Conservation (phyloP, 1,140 invertebrate species). For the Solenopsis fugax region DNA sequence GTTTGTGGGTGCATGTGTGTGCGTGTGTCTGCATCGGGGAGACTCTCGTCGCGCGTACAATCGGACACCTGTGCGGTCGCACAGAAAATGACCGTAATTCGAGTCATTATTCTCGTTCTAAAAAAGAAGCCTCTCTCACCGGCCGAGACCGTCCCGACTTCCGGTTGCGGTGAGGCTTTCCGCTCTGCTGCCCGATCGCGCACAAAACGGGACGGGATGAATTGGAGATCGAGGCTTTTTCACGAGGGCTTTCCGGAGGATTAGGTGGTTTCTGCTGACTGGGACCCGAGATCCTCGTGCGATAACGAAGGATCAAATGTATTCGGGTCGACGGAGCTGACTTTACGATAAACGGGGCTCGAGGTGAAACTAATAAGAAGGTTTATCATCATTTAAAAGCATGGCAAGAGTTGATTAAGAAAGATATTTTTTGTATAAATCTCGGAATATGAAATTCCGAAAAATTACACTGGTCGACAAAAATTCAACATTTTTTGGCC, state of each 20-base stretch:
- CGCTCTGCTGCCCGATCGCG: slow-evolving; percentile 29
- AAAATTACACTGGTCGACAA: too few relatives aligned
- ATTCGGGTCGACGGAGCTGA: slow-evolving; percentile 30
- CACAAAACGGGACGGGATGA: slow-evolving; percentile 45
- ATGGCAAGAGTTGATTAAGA: neutral
- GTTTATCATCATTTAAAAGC: slow-evolving; percentile 21
- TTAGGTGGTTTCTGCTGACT: slow-evolving; percentile 62
- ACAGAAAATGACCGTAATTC: slow-evolving; percentile 65
- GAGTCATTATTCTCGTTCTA: slow-evolving; percentile 61
- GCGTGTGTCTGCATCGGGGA: neutral
- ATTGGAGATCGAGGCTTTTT: slow-evolving; percentile 64
- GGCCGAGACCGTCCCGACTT: slow-evolving; percentile 41
- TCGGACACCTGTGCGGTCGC: slow-evolving; percentile 70
- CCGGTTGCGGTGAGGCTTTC: slow-evolving; percentile 46
- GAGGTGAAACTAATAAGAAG: slow-evolving; percentile 54
- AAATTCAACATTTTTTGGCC: too few relatives aligned
- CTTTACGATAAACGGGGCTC: slow-evolving; percentile 16
- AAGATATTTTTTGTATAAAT: neutral
- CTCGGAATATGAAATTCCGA: neutral
- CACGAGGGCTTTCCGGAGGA: slow-evolving; percentile 52
- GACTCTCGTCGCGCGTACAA: slow-evolving; percentile 50
- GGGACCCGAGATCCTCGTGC: slow-evolving; percentile 41
- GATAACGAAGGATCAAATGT: slow-evolving; percentile 60
- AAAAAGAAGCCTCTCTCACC: slow-evolving; percentile 32
- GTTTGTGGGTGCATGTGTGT: neutral